These are phyloP conservation scores for Drosophila subpulchrella DNA, from an alignment of 1,140 invertebrate species.

Conservation along the genomic window DNA sequence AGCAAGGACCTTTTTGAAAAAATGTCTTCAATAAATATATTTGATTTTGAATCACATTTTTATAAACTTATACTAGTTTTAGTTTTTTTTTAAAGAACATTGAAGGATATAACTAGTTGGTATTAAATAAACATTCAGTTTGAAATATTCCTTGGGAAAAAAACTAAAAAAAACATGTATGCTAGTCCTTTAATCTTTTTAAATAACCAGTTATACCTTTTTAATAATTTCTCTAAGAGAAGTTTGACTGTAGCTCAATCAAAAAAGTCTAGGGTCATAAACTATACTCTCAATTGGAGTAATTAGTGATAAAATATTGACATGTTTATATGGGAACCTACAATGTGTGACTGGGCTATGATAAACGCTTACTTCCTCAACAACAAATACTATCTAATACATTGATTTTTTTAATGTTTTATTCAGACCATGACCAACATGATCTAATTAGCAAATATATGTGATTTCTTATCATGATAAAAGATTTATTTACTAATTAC, in stretches of 20 bases:
- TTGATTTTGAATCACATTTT: no score
- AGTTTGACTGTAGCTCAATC: background rate
- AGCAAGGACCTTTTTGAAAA: background rate
- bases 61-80: no score
- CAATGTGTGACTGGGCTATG: background rate
- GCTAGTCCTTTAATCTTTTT: no score
- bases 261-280: slow-evolving; percentile 3
- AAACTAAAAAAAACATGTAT: no score
- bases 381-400: no score
- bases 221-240: background rate
- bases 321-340: slow-evolving; percentile 25
- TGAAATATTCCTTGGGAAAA: no score
- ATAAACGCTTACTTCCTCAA: background rate
- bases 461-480: slow-evolving; percentile 7
- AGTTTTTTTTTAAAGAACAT: no score
- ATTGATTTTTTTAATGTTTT: background rate
- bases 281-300: slow-evolving; percentile 18
- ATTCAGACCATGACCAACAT: background rate
- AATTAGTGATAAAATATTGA: slow-evolving; percentile 4
- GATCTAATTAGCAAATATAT: background rate
- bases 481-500: slow-evolving; percentile 10
- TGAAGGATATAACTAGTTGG: no score
- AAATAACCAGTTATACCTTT: no score
- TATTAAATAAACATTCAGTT: no score
- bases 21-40: no score